These are phyloP conservation scores for Sylvilagus bachmani DNA, from an alignment of 2,113 vertebrate species.

Conservation along the genomic window DNA sequence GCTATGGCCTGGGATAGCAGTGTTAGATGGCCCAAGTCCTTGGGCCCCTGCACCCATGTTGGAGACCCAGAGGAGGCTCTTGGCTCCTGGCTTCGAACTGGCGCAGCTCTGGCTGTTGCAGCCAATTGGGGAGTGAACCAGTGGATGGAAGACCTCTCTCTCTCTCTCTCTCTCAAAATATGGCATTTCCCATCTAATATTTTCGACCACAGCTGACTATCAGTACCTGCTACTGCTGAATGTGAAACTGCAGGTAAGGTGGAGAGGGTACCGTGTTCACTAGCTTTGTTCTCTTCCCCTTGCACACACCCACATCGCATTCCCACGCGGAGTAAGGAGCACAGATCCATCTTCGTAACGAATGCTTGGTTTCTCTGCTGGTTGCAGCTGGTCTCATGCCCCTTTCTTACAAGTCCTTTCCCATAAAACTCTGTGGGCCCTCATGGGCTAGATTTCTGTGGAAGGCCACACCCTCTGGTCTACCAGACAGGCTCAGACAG, in stretches of 20 bases:
- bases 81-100: too few species aligned
- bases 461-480: neutral
- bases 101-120: too few species aligned
- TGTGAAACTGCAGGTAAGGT: neutral
- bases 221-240: neutral
- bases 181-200: neutral
- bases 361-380: neutral
- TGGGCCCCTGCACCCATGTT: too few species aligned
- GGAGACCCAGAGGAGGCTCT: too few species aligned
- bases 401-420: slow-evolving; percentile 38
- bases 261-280: neutral
- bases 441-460: slow-evolving; percentile 36
- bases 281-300: neutral
- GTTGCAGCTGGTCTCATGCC: neutral
- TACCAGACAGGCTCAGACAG: slow-evolving; percentile 53
- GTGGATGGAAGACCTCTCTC: too few species aligned
- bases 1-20: too few species aligned
- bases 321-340: neutral
- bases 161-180: neutral
- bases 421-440: neutral
- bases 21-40: too few species aligned
- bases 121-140: too few species aligned
- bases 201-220: neutral
- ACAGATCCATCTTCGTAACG: neutral
- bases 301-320: neutral